Evolutionary conservation across 2,888 invertebrate genomes (phyloP).

Genomic region (Pachliopta kotzebuea): DNA sequence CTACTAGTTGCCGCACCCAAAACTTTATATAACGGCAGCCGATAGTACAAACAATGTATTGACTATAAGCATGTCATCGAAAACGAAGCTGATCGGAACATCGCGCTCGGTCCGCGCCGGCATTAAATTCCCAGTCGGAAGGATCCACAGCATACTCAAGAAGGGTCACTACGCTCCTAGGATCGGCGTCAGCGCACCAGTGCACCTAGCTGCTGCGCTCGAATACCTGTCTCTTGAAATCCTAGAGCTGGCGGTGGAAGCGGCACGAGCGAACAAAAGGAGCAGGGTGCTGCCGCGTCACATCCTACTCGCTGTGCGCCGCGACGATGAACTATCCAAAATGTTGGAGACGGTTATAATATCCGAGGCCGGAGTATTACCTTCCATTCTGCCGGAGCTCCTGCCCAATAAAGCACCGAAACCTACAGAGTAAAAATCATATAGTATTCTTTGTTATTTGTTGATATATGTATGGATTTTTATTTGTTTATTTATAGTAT

Average conservation of each 20-base stretch:
- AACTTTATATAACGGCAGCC: background rate
- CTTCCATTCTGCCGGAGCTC: conserved; percentile 49
- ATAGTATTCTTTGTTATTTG: background rate
- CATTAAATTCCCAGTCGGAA: conserved; percentile 77
- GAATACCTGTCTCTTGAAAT: conserved; percentile 86
- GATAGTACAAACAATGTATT: background rate
- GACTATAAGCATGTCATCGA: conserved; percentile 39
- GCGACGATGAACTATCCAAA: conserved; percentile 56
- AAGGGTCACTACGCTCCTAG: conserved; percentile 82
- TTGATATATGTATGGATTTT: background rate
- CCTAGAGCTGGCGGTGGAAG: conserved; percentile 82
- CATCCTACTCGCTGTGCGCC: conserved; percentile 54
- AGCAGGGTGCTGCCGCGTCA: conserved; percentile 63
- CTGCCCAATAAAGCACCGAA: conserved; percentile 58
- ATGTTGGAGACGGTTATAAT: conserved; percentile 55
- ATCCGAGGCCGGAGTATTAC: conserved; percentile 55
- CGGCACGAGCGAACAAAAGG: conserved; percentile 84
- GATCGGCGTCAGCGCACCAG: conserved; percentile 75
- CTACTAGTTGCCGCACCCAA: conserved; percentile 6
- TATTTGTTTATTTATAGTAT: conserved; percentile 1
- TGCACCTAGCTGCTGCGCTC: conserved; percentile 79
- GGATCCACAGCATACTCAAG: conserved; percentile 78
- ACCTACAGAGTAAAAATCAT: conserved; percentile 20
- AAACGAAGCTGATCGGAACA: conserved; percentile 39
- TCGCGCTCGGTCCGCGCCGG: conserved; percentile 74